Percentiles rank a stretch among this genome's conserved stretches.
Conservation (phyloP, 2,113 vertebrate species). For the Cyrtonyx montezumae region DNA sequence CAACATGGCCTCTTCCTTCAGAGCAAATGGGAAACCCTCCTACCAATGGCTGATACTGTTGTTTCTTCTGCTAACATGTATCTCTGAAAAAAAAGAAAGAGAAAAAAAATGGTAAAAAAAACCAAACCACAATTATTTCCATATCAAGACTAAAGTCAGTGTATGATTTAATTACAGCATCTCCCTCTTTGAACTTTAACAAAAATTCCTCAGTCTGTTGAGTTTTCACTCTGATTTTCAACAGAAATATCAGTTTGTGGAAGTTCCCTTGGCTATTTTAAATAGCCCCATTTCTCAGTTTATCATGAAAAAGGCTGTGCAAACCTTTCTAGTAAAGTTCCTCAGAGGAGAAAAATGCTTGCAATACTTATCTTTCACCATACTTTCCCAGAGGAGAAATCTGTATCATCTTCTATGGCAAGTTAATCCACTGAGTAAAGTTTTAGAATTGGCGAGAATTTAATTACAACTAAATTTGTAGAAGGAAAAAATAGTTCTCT, state of each 20-base stretch:
- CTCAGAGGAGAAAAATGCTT: not conserved
- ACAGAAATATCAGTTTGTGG: not conserved
- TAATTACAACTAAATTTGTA: not conserved
- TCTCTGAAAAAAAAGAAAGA: slow-evolving; percentile 31
- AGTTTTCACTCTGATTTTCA: not conserved
- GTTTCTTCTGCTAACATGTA: not conserved
- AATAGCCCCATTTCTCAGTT: not conserved
- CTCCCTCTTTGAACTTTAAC: not conserved
- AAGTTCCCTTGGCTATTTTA: not conserved
- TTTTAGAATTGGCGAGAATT: not conserved
- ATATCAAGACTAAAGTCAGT: not conserved
- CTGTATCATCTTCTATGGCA: not conserved
- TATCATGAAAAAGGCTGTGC: not conserved
- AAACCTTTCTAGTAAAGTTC: not conserved
- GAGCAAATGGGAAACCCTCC: not conserved
- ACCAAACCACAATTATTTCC: not conserved
- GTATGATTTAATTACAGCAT: not conserved
- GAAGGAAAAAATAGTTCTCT: not conserved
- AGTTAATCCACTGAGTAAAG: not conserved
- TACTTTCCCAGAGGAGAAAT: not conserved
- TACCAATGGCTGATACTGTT: accelerated
- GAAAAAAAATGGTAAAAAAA: not conserved
- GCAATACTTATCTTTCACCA: not conserved
- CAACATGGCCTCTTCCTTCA: not conserved
- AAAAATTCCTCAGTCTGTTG: not conserved